phyloP scores from a whole-genome alignment of 2,113 vertebrate genomes.

The Ciconia maguari region DNA sequence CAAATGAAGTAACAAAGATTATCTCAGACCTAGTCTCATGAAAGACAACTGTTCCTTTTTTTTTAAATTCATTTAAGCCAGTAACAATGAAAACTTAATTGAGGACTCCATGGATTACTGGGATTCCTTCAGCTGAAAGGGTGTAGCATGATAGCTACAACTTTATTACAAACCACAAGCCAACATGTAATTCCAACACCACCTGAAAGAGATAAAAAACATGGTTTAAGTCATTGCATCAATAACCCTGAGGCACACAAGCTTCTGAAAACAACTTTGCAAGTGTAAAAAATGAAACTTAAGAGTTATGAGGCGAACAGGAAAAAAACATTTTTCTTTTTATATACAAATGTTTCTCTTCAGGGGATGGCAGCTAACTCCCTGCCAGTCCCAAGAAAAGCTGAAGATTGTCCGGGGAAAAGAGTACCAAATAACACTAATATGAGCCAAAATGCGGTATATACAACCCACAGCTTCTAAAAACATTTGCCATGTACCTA shows the following conservation, averaged over 20 bases:
- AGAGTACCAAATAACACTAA: neutral
- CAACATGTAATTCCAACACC: conserved; percentile 97
- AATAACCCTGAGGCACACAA: neutral
- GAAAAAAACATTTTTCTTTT: neutral
- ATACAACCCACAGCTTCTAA: neutral
- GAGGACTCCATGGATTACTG: neutral
- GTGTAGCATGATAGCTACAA: conserved; percentile 88
- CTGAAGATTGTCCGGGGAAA: neutral
- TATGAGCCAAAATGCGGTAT: neutral
- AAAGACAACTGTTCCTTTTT: neutral
- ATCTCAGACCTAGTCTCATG: neutral
- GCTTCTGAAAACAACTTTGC: neutral
- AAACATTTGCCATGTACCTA: neutral
- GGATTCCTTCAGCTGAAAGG: conserved; percentile 81
- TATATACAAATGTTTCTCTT: neutral
- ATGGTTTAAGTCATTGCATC: rapidly evolving
- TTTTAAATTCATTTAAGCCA: neutral
- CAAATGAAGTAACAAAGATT: neutral
- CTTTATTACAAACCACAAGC: conserved; percentile 98
- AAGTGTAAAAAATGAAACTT: neutral
- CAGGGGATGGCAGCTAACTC: neutral
- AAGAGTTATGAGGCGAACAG: neutral
- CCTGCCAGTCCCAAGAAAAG: neutral
- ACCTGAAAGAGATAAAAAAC: conserved; percentile 75
- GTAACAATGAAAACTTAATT: neutral